Evolutionary conservation across 2,888 invertebrate genomes (phyloP).

Genomic region (Caenorhabditis auriculariae): DNA sequence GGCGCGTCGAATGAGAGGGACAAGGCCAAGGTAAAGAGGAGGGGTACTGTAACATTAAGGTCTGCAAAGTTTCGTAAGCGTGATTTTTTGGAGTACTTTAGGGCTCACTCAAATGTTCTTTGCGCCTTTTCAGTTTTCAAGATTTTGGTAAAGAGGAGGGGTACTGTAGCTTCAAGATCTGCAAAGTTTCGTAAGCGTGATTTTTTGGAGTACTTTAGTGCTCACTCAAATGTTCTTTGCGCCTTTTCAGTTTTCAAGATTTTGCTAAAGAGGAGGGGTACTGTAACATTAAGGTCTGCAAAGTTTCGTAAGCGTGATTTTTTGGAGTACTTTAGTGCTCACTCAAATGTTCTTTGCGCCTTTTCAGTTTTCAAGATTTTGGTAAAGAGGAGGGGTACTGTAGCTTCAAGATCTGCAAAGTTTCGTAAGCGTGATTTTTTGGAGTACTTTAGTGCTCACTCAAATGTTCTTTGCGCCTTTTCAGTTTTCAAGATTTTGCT

Average conservation of each 20-base stretch:
- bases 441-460: constrained; percentile 4
- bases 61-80: neutral
- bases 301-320: neutral
- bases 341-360: too few species aligned
- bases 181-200: neutral
- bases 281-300: neutral
- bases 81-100: constrained; percentile 3
- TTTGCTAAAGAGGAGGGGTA: neutral
- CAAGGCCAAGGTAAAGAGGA: constrained; percentile 3
- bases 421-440: neutral
- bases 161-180: neutral
- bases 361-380: too few species aligned
- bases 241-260: too few species aligned
- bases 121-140: too few species aligned
- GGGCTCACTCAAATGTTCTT: too few species aligned
- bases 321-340: constrained; percentile 4
- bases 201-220: constrained; percentile 4
- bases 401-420: neutral
- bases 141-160: neutral
- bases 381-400: constrained; percentile 1
- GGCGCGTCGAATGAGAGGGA: constrained; percentile 35
- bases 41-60: neutral
- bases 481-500: constrained; percentile 6
- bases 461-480: too few species aligned
- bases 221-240: too few species aligned